Base-by-base conservation (phyloP, 2,797 vertebrate genomes). In the Clamator glandarius region DNA sequence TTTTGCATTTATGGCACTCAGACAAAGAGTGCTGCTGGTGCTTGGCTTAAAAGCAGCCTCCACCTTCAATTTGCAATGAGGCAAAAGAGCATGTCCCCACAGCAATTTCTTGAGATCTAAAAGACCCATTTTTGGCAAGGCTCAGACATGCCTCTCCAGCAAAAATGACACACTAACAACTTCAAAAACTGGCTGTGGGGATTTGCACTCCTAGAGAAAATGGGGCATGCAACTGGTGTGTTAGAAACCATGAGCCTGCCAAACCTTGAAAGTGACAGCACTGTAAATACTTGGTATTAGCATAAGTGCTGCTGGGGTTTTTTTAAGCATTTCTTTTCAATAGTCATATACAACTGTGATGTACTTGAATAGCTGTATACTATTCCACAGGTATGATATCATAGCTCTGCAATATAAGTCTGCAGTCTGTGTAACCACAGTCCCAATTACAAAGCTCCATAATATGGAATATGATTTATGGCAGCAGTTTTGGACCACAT, bases 401-500 rank as follows among this genome's bases (percentile, higher is more conserved):
- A 80, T 19, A 94, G 36, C 69, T 89, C 61, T 77, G 75, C 67
- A 59, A 3, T 57, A 87, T 24, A 46, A 3, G 42, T 88, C 48
- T 10, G 1, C 42, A 77, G 3, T 44, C 51, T 78, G 0, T 42
- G 55, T 29, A 81, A 42, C 57, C 54, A 19, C 0, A 0, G 48
- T 41, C 52, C 55, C 36, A 73, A 1, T 91, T 87, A 63, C 0
- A 0, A 48, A 84, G 35, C 33, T 93, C 39, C 24, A 2, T 76
- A 70, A 42, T 25, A 66, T 59, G 36, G 26, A 88, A 84, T 92
- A 39, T 69, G 79, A 79, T 77, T 88, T 91, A 51, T 86, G 73
- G 55, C 79, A 84, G 80, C 63, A 73, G 52, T 31, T 84, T 81
- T 81, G 74, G 51, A 59, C 46, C 59, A 42, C 87, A 54, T 88